Evolutionary conservation across 1,140 invertebrate species (phyloP), one percentile per base, ranked within the genome.

Genomic region (Tachypleus tridentatus): DNA sequence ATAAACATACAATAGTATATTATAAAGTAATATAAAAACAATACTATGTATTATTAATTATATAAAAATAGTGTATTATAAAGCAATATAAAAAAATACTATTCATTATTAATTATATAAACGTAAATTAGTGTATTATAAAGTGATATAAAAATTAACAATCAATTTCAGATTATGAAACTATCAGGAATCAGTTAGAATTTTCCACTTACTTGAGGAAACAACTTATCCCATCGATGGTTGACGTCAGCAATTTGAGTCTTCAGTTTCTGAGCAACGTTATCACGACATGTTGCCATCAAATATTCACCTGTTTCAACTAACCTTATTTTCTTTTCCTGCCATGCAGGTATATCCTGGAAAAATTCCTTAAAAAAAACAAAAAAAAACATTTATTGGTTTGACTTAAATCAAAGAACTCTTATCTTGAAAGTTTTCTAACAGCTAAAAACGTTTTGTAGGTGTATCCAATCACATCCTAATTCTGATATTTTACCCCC

Each of bases 291-390:
- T 0, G 89, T 92, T 4, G 91, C 91, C 50, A 91, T 86, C 48
- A 97, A 76, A 75, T 94, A 97, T 64, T 87, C 89, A 4, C 88
- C 89, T 0, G 89, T 86, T 65, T 94, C 91, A 6, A 87, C 86
- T 4, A 97, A 72, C 1, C 86, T 77, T 72, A 89, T 84, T 70
- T 91, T 86, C 74, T 87, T 91, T 71, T 96, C 89, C 74, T 91
- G 89, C 89, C 91, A 93, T 3, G 89, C 80, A 57, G 85, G 86
- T 47, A 97, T 84, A 71, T 96, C 91, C 76, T 92, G 84, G 78
- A 93, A 92, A 69, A 76, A 77, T 61, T 77, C 72, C 73, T 77
- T 63, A 11, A 72, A n/a, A n/a, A n/a, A n/a, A 69, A 47, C 71
- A 79, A 78, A 72, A 79, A 79, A 67, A 81, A 80, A 77, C 29